Percentiles rank a stretch among this genome's conserved stretches.
Conservation (phyloP, 2,888 invertebrate genomes). For the Melanotus villosus region DNA sequence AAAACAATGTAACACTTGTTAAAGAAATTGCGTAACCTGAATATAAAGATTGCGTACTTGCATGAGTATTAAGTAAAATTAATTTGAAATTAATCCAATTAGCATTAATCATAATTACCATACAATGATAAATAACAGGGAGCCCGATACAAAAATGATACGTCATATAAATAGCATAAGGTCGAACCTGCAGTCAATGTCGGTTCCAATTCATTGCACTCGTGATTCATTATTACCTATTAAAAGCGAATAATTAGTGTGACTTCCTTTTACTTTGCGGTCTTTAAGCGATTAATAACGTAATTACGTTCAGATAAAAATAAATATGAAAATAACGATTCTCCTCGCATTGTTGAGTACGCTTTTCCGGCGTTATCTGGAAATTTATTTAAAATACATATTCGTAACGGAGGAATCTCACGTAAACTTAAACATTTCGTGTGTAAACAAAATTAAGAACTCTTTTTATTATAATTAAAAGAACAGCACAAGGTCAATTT, state of each 20-base stretch:
- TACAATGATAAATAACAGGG: constrained; percentile 25
- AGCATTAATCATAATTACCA: constrained; percentile 27
- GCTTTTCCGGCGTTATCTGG: background rate
- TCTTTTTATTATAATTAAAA: background rate
- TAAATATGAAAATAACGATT: background rate
- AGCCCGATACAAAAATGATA: constrained; percentile 2
- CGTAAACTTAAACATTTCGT: constrained; percentile 5
- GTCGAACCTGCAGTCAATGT: constrained; percentile 27
- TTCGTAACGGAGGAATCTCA: background rate
- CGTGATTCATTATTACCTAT: constrained; percentile 43
- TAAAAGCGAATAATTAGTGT: constrained; percentile 37
- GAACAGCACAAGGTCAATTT: constrained; percentile 17
- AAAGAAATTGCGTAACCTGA: background rate
- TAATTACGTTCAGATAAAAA: background rate
- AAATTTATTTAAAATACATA: background rate
- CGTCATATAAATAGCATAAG: constrained; percentile 27
- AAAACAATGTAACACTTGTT: constrained; percentile 9
- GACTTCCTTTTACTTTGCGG: constrained; percentile 36
- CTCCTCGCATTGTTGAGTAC: background rate
- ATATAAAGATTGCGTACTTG: background rate
- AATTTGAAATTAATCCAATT: constrained; percentile 35
- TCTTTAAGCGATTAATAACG: constrained; percentile 36
- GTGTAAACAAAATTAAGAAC: background rate
- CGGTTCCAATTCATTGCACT: constrained; percentile 40
- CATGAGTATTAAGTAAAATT: constrained; percentile 18